phyloP scores from a whole-genome alignment of 2,888 invertebrate genomes.

The Kuschelorhynchus macadamiae region DNA sequence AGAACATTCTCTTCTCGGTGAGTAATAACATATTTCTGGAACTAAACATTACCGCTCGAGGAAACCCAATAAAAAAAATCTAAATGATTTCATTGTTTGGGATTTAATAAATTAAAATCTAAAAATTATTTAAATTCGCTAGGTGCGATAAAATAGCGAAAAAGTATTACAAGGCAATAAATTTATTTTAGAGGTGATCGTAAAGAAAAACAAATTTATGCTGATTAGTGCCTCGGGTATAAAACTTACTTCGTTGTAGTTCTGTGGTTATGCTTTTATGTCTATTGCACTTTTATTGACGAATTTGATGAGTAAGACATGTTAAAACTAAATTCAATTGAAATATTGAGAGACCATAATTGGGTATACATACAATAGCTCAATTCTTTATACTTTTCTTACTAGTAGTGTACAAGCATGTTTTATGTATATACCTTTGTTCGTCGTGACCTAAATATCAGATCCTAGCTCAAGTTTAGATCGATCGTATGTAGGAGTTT shows the following conservation, averaged over 20 bases:
- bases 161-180: conserved; percentile 41
- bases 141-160: conserved; percentile 25
- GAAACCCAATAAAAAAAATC: conserved; percentile 23
- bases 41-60: conserved; percentile 16
- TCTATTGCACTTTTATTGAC: too few species aligned
- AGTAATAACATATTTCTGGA: conserved; percentile 26
- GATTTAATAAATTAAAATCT: conserved; percentile 13
- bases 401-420: too few species aligned
- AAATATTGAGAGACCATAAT: too few species aligned
- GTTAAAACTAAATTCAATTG: too few species aligned
- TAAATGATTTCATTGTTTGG: conserved; percentile 27
- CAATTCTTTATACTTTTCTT: too few species aligned
- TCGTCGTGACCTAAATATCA: too few species aligned
- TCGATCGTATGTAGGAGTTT: too few species aligned
- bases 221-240: conserved; percentile 23
- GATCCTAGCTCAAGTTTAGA: too few species aligned
- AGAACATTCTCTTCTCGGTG: conserved; percentile 31
- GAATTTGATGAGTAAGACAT: too few species aligned
- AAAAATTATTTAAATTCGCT: conserved; percentile 25
- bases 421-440: too few species aligned
- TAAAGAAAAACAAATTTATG: conserved; percentile 27
- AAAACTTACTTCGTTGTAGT: conserved; percentile 1
- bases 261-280: too few species aligned
- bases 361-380: too few species aligned
- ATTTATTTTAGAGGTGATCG: conserved; percentile 9